These are phyloP conservation scores for Myoxocephalus aenaeus DNA, from an alignment of 2,797 vertebrate genomes.

Conservation along the genomic window DNA sequence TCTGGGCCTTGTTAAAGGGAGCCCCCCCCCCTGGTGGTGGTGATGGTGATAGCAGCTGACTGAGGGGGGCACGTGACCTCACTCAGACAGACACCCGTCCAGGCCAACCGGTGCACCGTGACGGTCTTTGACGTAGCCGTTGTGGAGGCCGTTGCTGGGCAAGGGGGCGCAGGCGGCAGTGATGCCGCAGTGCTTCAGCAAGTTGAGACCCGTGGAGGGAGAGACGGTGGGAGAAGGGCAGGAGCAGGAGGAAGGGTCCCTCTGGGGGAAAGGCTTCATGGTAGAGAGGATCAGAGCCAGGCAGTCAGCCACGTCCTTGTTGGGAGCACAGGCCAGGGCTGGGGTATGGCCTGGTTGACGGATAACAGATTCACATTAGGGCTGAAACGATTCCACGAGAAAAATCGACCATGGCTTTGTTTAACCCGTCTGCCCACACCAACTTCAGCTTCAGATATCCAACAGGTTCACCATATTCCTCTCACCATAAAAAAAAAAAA, in stretches of 20 bases:
- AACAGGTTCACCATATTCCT: too few relatives aligned
- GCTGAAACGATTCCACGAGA: background rate
- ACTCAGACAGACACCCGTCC: constrained; percentile 98
- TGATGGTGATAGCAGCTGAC: constrained; percentile 77
- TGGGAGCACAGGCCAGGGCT: constrained; percentile 96
- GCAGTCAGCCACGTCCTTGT: constrained; percentile 98
- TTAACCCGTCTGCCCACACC: background rate
- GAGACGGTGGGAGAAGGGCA: constrained; percentile 79
- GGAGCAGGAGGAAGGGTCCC: constrained; percentile 88
- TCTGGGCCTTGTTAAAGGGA: constrained; percentile 82
- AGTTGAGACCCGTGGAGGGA: constrained; percentile 92
- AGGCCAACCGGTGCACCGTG: constrained; percentile 89
- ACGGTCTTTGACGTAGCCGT: constrained; percentile 92
- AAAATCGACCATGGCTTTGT: background rate
- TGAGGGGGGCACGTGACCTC: constrained; percentile 70
- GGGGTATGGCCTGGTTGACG: constrained; percentile 91
- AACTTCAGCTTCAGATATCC: too few relatives aligned
- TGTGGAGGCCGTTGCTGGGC: constrained; percentile 92
- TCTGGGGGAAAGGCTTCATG: constrained; percentile 99
- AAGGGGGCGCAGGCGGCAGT: constrained; percentile 91
- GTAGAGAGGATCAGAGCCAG: constrained; percentile 99
- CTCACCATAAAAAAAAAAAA: background rate
- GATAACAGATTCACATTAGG: constrained; percentile 15
- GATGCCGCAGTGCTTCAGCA: constrained; percentile 97
- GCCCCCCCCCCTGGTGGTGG: constrained; percentile 76